Percentiles rank a stretch among this genome's conserved stretches.
Evolutionary conservation across 1,140 invertebrate genomes (phyloP).

Genomic region (Centruroides vittatus): DNA sequence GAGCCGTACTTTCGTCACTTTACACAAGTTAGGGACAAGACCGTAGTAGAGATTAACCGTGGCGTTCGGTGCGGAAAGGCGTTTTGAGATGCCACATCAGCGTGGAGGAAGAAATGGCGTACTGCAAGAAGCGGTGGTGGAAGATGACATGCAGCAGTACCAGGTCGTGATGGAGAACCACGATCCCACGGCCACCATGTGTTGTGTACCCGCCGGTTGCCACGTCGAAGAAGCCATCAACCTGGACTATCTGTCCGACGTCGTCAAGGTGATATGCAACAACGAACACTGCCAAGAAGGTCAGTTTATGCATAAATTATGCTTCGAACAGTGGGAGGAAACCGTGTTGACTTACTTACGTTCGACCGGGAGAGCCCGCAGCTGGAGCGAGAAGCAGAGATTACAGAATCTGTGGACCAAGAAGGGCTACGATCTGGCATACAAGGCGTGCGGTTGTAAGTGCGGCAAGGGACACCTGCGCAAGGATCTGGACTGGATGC

Average conservation of each 20-base stretch:
- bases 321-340: constrained; percentile 87
- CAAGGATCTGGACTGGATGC: constrained; percentile 84
- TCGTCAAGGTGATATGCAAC: constrained; percentile 82
- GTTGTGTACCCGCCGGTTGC: constrained; percentile 66
- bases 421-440: constrained; percentile 88
- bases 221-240: constrained; percentile 44
- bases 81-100: neutral
- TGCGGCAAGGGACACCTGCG: constrained; percentile 79
- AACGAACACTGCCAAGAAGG: constrained; percentile 77
- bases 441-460: constrained; percentile 59
- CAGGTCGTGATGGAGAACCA: constrained; percentile 28
- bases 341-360: constrained; percentile 72
- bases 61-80: neutral
- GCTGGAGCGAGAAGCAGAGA: constrained; percentile 85
- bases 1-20: neutral
- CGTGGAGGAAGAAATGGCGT: neutral
- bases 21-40: neutral
- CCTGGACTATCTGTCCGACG: constrained; percentile 50
- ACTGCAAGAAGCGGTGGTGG: neutral
- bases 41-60: neutral
- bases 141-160: constrained; percentile 14
- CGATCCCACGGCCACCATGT: constrained; percentile 40
- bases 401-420: constrained; percentile 94
- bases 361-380: constrained; percentile 71
- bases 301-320: constrained; percentile 86